Percentiles rank a stretch among this genome's conserved stretches.
These are phyloP conservation scores for Papilio gigon DNA, from an alignment of 2,888 invertebrate genomes.

Conservation along the genomic window DNA sequence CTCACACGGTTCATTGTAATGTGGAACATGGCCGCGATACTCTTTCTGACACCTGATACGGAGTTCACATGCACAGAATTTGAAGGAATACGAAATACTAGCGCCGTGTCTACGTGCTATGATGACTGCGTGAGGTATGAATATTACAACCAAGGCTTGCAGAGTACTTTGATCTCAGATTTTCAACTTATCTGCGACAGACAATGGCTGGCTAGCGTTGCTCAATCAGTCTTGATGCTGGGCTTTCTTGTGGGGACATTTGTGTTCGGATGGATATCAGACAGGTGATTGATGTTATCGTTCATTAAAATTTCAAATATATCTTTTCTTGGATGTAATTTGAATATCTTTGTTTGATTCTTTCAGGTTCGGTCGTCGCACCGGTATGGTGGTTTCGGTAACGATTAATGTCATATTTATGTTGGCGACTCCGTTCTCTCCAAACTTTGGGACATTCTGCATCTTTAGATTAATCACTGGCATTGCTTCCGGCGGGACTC, in stretches of 20 bases:
- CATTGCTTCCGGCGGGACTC: slow-evolving; percentile 87
- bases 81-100: slow-evolving; percentile 45
- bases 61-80: slow-evolving; percentile 56
- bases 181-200: slow-evolving; percentile 60
- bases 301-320: too few relatives aligned
- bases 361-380: slow-evolving; percentile 70
- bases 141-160: slow-evolving; percentile 52
- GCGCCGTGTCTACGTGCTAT: slow-evolving; percentile 58
- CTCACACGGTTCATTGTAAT: slow-evolving; percentile 52
- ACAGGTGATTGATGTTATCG: slow-evolving; percentile 59
- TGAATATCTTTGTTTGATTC: slow-evolving; percentile 71
- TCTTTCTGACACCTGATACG: slow-evolving; percentile 59
- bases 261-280: slow-evolving; percentile 64
- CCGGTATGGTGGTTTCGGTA: slow-evolving; percentile 85
- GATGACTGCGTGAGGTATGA: slow-evolving; percentile 57
- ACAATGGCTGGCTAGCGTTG: slow-evolving; percentile 61
- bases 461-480: slow-evolving; percentile 85
- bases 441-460: slow-evolving; percentile 81
- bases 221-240: slow-evolving; percentile 61
- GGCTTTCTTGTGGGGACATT: slow-evolving; percentile 58
- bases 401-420: slow-evolving; percentile 85
- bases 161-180: slow-evolving; percentile 55
- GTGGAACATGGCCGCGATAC: slow-evolving; percentile 56
- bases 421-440: slow-evolving; percentile 83
- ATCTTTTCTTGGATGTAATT: slow-evolving; percentile 42